Percentiles rank a stretch among this genome's conserved stretches.
These are phyloP conservation scores for Sminthurides bifidus DNA, from an alignment of 1,140 invertebrate species.

Conservation along the genomic window DNA sequence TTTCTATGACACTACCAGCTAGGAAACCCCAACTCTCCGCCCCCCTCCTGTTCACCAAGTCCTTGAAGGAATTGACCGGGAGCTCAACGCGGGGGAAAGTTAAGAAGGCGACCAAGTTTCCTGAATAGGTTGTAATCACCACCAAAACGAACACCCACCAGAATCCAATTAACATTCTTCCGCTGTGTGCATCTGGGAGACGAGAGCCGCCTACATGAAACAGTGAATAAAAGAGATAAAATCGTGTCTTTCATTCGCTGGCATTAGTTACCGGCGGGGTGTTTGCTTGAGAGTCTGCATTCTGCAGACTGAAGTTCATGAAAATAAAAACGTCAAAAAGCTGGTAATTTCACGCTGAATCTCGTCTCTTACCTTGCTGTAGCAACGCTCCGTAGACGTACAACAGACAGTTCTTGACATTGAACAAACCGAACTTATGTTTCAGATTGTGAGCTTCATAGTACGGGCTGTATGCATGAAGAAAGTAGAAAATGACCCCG, in stretches of 20 bases:
- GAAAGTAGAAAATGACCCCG: slow-evolving; percentile 61
- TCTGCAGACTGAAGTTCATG: background rate
- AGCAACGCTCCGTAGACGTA: slow-evolving; percentile 79
- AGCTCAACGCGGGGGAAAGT: slow-evolving; percentile 78
- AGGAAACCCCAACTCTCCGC: slow-evolving; percentile 59
- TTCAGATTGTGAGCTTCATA: slow-evolving; percentile 45
- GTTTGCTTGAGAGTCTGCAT: background rate
- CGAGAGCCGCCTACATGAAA: slow-evolving; percentile 61
- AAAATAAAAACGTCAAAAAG: background rate
- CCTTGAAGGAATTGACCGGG: slow-evolving; percentile 57
- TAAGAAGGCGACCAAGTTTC: slow-evolving; percentile 82
- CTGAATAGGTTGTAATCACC: slow-evolving; percentile 80
- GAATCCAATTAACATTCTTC: slow-evolving; percentile 71
- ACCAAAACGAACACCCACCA: slow-evolving; percentile 90
- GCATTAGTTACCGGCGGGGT: background rate
- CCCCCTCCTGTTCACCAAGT: slow-evolving; percentile 49
- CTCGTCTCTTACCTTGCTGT: slow-evolving; percentile 59
- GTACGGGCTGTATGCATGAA: slow-evolving; percentile 59
- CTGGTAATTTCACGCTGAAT: background rate
- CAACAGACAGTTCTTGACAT: slow-evolving; percentile 68
- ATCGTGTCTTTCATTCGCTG: background rate
- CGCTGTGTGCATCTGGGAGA: slow-evolving; percentile 67
- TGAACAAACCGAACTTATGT: slow-evolving; percentile 48
- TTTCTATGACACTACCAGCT: slow-evolving; percentile 58
- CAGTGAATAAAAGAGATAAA: background rate